Conservation (phyloP, 2,797 vertebrate species). For the Darevskia mixta region DNA sequence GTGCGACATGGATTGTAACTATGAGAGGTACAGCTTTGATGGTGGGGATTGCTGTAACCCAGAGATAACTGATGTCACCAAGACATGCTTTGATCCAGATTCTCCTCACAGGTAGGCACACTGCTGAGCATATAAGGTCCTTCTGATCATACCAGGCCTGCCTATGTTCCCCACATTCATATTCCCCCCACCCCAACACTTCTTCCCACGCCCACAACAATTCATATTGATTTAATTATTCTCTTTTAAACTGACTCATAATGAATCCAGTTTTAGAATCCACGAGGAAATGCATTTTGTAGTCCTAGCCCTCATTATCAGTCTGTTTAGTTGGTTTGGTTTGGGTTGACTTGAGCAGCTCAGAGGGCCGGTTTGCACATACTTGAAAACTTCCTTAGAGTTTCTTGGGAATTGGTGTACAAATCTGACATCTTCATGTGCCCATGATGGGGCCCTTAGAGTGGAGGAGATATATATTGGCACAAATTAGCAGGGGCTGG, state of each 20-base stretch:
- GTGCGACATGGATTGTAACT: slow-evolving; percentile 97
- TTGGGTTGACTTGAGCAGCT: background rate
- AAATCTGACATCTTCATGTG: background rate
- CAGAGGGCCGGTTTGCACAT: background rate
- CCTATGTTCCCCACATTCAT: background rate
- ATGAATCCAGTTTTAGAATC: background rate
- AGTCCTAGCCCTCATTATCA: no score
- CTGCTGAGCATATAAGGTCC: slow-evolving; percentile 12
- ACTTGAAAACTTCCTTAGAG: background rate
- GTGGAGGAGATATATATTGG: background rate
- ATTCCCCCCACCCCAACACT: background rate
- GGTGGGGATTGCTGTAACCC: slow-evolving; percentile 96
- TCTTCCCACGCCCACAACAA: background rate
- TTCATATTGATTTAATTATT: background rate
- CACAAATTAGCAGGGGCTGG: background rate
- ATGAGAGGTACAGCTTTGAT: slow-evolving; percentile 91
- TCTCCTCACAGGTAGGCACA: slow-evolving; percentile 92
- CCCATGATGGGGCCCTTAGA: background rate
- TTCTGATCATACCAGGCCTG: background rate
- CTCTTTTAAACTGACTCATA: background rate
- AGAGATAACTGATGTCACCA: slow-evolving; percentile 94
- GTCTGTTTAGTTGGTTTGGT: no score
- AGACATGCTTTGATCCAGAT: slow-evolving; percentile 95
- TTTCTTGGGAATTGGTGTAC: background rate
- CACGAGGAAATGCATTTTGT: background rate